Percentiles rank a stretch among this genome's conserved stretches.
Conservation (phyloP, 2,888 invertebrate species). For the Melanophora roralis region DNA sequence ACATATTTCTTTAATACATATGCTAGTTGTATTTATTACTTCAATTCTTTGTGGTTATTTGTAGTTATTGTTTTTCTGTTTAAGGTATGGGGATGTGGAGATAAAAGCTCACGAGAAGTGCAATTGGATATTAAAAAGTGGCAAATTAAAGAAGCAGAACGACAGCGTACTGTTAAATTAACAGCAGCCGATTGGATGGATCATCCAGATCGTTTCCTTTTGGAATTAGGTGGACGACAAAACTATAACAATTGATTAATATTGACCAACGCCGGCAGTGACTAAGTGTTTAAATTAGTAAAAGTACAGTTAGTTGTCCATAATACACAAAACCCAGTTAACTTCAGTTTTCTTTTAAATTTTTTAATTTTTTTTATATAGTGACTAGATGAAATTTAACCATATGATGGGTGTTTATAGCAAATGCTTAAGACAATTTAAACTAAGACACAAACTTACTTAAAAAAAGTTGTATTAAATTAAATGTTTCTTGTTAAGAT, state of each 20-base stretch:
- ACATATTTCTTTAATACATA: neutral
- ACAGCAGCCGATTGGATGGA: constrained; percentile 96
- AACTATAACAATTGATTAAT: constrained; percentile 83
- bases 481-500: constrained; percentile 6
- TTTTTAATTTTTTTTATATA: no score
- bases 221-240: constrained; percentile 90
- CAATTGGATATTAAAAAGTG: constrained; percentile 94
- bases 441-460: neutral
- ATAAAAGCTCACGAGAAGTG: constrained; percentile 85
- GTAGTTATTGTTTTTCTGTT: constrained; percentile 1
- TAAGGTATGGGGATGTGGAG: constrained; percentile 92
- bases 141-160: constrained; percentile 93
- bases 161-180: constrained; percentile 89
- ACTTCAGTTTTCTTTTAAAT: no score
- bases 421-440: no score
- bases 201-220: constrained; percentile 94
- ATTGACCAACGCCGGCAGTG: neutral
- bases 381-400: no score
- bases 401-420: constrained; percentile 22
- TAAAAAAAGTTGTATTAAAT: neutral
- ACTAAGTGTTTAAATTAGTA: neutral
- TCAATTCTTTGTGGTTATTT: constrained; percentile 19
- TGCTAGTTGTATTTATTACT: constrained; percentile 8
- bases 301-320: neutral
- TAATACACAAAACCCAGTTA: constrained; percentile 28